phyloP scores from a whole-genome alignment of 53 echinoderm and acorn worm genomes.

The Crossaster papposus region DNA sequence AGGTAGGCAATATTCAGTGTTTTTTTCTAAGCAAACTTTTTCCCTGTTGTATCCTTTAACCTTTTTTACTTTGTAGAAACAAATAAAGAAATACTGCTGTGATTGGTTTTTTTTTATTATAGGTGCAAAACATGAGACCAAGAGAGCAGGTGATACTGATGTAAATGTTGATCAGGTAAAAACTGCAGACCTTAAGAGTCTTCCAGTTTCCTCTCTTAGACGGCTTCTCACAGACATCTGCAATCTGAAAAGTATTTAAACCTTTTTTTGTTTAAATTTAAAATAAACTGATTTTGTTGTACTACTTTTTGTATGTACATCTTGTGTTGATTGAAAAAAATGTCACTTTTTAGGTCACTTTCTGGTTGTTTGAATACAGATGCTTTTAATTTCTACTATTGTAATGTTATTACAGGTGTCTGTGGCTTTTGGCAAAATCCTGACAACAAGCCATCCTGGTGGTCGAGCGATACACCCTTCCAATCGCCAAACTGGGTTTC shows the following conservation, averaged over 20 bases:
- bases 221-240: background rate
- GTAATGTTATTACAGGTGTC: background rate
- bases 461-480: background rate
- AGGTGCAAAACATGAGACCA: background rate
- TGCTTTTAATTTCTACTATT: background rate
- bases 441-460: conserved; percentile 27
- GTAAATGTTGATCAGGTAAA: background rate
- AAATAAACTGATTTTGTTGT: too few relatives aligned
- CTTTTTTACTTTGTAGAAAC: background rate
- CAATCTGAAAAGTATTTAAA: background rate
- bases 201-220: background rate
- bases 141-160: background rate
- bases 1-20: background rate
- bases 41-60: too few relatives aligned
- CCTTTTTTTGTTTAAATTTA: background rate
- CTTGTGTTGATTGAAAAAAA: background rate
- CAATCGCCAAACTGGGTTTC: conserved; percentile 32
- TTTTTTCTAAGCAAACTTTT: background rate
- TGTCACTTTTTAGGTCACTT: background rate
- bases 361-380: background rate
- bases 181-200: background rate
- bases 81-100: too few relatives aligned
- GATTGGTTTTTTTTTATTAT: background rate
- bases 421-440: conserved; percentile 3
- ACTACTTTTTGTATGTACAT: too few relatives aligned